phyloP scores from a whole-genome alignment of 2,888 invertebrate species.

The Caenorhabditis sp. region DNA sequence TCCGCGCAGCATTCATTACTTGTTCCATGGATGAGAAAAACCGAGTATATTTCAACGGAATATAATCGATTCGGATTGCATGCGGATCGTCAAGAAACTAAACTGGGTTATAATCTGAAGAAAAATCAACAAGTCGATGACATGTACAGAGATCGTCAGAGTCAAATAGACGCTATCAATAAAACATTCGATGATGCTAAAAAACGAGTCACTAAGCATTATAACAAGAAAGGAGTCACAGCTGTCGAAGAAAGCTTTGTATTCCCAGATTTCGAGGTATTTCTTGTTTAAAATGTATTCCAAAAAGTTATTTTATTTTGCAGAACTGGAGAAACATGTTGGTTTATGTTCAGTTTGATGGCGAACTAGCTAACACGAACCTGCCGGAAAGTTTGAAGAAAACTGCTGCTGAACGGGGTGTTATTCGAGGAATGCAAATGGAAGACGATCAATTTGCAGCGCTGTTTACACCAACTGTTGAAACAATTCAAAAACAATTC shows the following conservation, averaged over 20 bases:
- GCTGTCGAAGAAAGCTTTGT: slow-evolving; percentile 88
- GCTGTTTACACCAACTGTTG: slow-evolving; percentile 93
- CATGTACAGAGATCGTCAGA: slow-evolving; percentile 92
- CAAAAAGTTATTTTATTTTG: slow-evolving; percentile 50
- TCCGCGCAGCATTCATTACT: slow-evolving; percentile 94
- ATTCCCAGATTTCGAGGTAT: slow-evolving; percentile 89
- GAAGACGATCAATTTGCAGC: slow-evolving; percentile 98
- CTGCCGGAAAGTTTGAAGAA: slow-evolving; percentile 39
- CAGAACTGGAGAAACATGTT: slow-evolving; percentile 95
- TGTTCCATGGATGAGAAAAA: slow-evolving; percentile 96
- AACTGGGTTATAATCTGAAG: slow-evolving; percentile 96
- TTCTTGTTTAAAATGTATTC: not conserved
- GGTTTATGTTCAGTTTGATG: slow-evolving; percentile 94
- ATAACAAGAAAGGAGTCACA: slow-evolving; percentile 92
- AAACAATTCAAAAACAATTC: slow-evolving; percentile 87
- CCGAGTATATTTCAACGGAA: slow-evolving; percentile 98
- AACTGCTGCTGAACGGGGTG: slow-evolving; percentile 38
- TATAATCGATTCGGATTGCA: slow-evolving; percentile 95
- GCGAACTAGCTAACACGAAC: slow-evolving; percentile 92
- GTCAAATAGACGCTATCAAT: slow-evolving; percentile 95
- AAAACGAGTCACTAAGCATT: slow-evolving; percentile 80
- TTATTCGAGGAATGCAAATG: slow-evolving; percentile 74
- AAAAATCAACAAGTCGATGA: slow-evolving; percentile 78
- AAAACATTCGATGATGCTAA: slow-evolving; percentile 93
- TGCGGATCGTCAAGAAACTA: slow-evolving; percentile 94